Evolutionary conservation across 2,888 invertebrate species (phyloP), one percentile per base, ranked within the genome.

Genomic region (Phyllotreta striolata): DNA sequence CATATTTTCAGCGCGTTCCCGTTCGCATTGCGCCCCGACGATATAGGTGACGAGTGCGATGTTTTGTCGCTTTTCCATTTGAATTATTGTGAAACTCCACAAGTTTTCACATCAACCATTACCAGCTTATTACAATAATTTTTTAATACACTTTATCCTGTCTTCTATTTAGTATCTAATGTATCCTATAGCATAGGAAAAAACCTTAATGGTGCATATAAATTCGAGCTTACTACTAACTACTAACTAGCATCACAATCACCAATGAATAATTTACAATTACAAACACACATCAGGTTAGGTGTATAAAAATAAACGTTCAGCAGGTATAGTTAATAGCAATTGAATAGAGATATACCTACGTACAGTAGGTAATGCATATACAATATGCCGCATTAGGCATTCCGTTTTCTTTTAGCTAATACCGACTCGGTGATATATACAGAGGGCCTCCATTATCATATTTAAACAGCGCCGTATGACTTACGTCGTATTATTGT

Each of bases 11-110:
- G 69, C 67, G 64, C 44, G 40, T 56, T 24, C 24, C n/a, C 66
- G 57, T 69, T 67, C 69, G 64, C 66, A 69, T 66, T 67, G 63
- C 60, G 65, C n/a, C n/a, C n/a, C n/a, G n/a, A n/a, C n/a, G 59
- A 38, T 35, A 49, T 34, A 41, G 24, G 55, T 47, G 65, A 62
- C 44, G 65, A 62, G 37, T 55, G 8, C 49, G 52, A 47, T 54
- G 13, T 62, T 62, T 62, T 58, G 49, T 58, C 62, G 55, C 62
- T 58, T 41, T 57, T 59, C 59, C 13, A 8, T 55, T 24, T 51
- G 51, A 51, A 51, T 51, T 51, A 51, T 35, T 51, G 51, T 51
- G 8, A 14, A 37, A 51, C 24, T 35, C 51, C 14, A 51, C 51
- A 51, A 51, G 51, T 51, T 51, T 47, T 47, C 47, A 47, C 24